Evolutionary conservation across 53 echinoderm and acorn worm species (phyloP).

Genomic region (Holothuria leucospilota): DNA sequence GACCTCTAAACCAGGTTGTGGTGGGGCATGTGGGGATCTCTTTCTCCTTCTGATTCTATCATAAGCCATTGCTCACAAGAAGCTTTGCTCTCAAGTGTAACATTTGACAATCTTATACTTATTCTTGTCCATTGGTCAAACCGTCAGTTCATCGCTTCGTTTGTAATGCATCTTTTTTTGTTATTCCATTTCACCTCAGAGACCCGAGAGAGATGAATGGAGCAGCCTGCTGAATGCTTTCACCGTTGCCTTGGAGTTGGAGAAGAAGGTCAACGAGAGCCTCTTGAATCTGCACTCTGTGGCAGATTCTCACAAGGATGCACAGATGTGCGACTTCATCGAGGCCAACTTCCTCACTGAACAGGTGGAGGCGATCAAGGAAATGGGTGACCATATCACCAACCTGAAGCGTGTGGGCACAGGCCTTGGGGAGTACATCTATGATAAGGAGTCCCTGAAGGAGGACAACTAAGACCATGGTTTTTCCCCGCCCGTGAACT

Average conservation of each 20-base stretch:
- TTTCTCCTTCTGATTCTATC: too few relatives aligned
- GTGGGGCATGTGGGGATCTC: too few relatives aligned
- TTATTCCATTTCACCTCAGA: conserved; percentile 3
- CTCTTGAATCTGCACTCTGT: conserved; percentile 81
- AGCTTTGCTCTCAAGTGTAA: too few relatives aligned
- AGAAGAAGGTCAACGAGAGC: conserved; percentile 88
- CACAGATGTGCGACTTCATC: conserved; percentile 87
- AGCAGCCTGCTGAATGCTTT: conserved; percentile 69
- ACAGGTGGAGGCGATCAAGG: conserved; percentile 96
- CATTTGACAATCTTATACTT: too few relatives aligned
- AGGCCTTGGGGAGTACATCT: conserved; percentile 91
- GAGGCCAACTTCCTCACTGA: conserved; percentile 85
- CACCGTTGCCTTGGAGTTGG: conserved; percentile 72
- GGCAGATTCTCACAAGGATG: conserved; percentile 74
- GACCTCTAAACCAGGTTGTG: too few relatives aligned
- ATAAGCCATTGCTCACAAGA: too few relatives aligned
- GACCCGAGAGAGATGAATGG: conserved; percentile 77
- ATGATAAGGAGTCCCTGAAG: conserved; percentile 83
- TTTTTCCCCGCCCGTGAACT: too few relatives aligned
- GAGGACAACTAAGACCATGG: conserved; percentile 16
- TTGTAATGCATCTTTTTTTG: too few relatives aligned
- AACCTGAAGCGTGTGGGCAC: conserved; percentile 80
- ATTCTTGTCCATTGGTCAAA: too few relatives aligned
- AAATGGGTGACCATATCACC: conserved; percentile 78
- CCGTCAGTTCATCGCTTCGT: too few relatives aligned